Percentiles rank a stretch among this genome's conserved stretches.
phyloP scores from a whole-genome alignment of 23 tunicate genomes.

The Botrylloides violaceus region DNA sequence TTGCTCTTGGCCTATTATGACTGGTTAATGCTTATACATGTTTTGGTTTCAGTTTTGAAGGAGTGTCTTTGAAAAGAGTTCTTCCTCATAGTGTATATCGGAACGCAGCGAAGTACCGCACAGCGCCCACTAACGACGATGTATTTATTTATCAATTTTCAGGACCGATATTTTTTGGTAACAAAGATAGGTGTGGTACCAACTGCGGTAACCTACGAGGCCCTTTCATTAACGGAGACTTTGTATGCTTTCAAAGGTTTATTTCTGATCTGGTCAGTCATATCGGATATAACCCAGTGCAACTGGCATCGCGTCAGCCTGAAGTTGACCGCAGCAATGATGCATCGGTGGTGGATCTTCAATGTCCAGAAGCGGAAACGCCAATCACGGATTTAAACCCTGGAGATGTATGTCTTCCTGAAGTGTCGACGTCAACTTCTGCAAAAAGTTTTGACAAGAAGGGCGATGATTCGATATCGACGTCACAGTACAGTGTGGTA shows the following conservation, averaged over 20 bases:
- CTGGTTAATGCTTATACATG: too few species aligned
- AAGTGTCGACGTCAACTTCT: background rate
- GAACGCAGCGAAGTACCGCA: background rate
- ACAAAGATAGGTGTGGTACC: constrained; percentile 60
- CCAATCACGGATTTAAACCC: background rate
- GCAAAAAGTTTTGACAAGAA: too few species aligned
- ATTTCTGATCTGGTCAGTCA: background rate
- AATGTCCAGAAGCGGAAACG: background rate
- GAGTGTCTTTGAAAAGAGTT: background rate
- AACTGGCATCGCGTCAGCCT: background rate
- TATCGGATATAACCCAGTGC: background rate
- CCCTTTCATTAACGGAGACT: background rate
- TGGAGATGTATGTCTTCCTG: background rate
- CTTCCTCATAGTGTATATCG: background rate
- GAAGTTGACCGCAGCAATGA: background rate
- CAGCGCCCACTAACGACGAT: background rate
- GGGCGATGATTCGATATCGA: too few species aligned
- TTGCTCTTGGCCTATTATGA: too few species aligned
- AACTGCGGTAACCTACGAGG: background rate
- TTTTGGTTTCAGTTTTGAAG: background rate
- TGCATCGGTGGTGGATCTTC: too few species aligned
- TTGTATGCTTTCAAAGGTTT: background rate
- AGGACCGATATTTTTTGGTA: constrained; percentile 58
- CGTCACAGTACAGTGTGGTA: constrained; percentile 15
- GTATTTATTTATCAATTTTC: constrained; percentile 15